Evolutionary conservation across 2,888 invertebrate species (phyloP), one percentile per base, ranked within the genome.

Genomic region (Drosophila infuscata): DNA sequence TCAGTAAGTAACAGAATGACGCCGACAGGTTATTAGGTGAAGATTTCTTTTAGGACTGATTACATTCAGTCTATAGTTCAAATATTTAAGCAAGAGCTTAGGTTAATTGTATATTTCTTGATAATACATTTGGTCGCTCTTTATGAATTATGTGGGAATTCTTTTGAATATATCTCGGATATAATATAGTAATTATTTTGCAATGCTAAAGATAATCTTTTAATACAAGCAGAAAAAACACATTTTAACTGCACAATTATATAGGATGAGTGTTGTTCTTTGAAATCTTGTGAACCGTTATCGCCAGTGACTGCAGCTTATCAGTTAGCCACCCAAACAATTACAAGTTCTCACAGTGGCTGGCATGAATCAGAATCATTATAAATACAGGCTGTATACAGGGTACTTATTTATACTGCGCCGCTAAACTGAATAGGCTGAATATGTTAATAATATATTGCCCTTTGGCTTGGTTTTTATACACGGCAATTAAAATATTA

Each of bases 221-320:
- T 15, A 25, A 46, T 3, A 7, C 15, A 20, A 25, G 1, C 20
- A 25, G 20, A 25, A 25, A 25, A 25, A 25, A 25, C 20, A 25
- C 20, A 25, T 25, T 25, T 25, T 17, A 17, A 17, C 3, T 15
- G 17, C 9, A 46, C 1, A 25, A 46, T 25, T 46, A 7, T 7
- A 1, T 15, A 7, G 15, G 32, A 41, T 25, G 49, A 11, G 15
- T 32, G 36, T 43, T 67, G 38, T 69, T 43, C 5, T 33, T 58
- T 15, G 20, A 52, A 60, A 30, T 60, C 53, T 48, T 33, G 5
- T 1, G 17, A n/a, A 32, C 15, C 60, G 29, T 56, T 70, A 61
- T 70, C 70, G 41, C 48, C 15, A n/a, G 15, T 43, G 7, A 35
- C 3, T 33, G 25, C 1, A 12, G 54, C 58, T 71, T 71, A 72